Evolutionary conservation across 1,140 invertebrate genomes (phyloP), one percentile per base, ranked within the genome.

Genomic region (Coboldia fuscipes): DNA sequence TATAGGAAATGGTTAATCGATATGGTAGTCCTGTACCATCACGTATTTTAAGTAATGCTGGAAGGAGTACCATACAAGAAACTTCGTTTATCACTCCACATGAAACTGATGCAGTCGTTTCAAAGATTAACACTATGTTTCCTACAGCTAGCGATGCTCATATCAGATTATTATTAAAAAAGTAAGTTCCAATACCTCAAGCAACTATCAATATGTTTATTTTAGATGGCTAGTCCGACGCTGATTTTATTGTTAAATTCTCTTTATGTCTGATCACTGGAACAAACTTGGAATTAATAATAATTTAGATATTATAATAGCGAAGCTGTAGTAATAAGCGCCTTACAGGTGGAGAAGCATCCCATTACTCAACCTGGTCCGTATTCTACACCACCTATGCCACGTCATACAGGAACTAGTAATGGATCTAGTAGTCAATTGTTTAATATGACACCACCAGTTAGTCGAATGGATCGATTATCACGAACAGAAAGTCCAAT

Each of bases 331-430:
- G 85, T 90, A 21, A 79, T 90, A 56, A 88, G 82, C 56, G 84
- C 85, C 19, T 64, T 90, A 32, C 81, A 90, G 66, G 82, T 89
- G 34, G 84, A 89, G 54, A 88, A 88, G 57, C 76, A 88, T 67
- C 83, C 83, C 37, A 72, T 88, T 38, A 77, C 74, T 29, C 83
- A 79, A 32, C 81, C 81, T 18, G 82, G 82, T 32, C 81, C 81
- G 9, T 72, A 62, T 42, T 62, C 68, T 15, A 70, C 72, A 42
- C 72, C 72, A 2, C 72, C 72, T 8, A 60, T 62, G 2, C 58
- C 63, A 24, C 62, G 65, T 30, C 51, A 54, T 41, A 37, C 51
- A 19, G 51, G 46, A 33, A 48, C 54, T 29, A 51, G 49, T 31
- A 52, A 45, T 42, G 50, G 49, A 35, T n/a, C n/a, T 5, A 44